Conservation (phyloP, 2,797 vertebrate genomes). For the Spinus pinus region DNA sequence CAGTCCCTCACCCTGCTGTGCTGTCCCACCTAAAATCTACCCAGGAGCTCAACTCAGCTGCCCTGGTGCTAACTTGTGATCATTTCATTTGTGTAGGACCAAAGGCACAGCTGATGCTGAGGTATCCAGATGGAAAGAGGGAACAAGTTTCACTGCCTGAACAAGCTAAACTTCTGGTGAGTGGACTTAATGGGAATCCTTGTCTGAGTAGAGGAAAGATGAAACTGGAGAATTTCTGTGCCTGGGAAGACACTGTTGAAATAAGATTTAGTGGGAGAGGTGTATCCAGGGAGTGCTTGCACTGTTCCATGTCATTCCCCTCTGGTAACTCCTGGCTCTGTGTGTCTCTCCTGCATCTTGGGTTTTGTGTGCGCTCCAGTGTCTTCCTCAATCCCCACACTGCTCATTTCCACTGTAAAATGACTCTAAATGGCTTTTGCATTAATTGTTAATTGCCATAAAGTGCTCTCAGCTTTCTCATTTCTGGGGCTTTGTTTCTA, state of each 20-base stretch:
- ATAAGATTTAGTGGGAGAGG: fast-evolving
- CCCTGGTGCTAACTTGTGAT: background rate
- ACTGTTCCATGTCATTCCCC: background rate
- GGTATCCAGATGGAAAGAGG: slow-evolving; percentile 97
- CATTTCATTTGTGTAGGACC: slow-evolving; percentile 82
- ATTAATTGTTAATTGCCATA: background rate
- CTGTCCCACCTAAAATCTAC: background rate
- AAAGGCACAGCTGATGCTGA: slow-evolving; percentile 96
- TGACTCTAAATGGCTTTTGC: background rate
- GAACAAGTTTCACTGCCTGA: slow-evolving; percentile 96
- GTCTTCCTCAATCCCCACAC: background rate
- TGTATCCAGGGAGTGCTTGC: background rate
- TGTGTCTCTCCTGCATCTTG: background rate
- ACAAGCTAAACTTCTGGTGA: slow-evolving; percentile 94
- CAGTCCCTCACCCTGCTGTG: background rate
- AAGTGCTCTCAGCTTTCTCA: background rate
- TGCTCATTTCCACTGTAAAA: background rate
- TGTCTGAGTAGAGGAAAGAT: background rate
- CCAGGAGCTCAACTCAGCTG: background rate
- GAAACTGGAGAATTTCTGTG: background rate
- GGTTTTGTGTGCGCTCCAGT: background rate
- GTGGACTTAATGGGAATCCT: slow-evolving; percentile 23
- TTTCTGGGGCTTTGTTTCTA: background rate
- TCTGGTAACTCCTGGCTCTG: background rate
- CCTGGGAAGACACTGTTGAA: background rate